Evolutionary conservation across 2,888 invertebrate genomes (phyloP).

Genomic region (Pterostichus niger): DNA sequence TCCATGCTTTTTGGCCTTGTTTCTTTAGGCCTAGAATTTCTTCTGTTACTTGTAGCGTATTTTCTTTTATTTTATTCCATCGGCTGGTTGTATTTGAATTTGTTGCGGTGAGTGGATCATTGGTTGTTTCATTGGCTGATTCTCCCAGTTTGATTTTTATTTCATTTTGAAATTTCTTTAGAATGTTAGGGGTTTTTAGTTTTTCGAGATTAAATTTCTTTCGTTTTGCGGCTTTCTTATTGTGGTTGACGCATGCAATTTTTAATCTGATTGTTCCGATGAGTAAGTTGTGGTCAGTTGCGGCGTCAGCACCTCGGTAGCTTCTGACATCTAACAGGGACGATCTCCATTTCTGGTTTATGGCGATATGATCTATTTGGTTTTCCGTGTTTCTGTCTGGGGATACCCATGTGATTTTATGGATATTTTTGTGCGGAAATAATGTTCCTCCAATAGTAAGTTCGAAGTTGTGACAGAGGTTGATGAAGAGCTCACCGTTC

Average conservation of each 20-base stretch:
- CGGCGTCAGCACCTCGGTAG: conserved; percentile 55
- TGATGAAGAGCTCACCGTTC: background rate
- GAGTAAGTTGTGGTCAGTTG: conserved; percentile 52
- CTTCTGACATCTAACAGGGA: conserved; percentile 41
- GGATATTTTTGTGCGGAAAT: background rate
- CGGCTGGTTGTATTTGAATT: conserved; percentile 29
- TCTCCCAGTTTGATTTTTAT: conserved; percentile 8
- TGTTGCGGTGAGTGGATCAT: background rate
- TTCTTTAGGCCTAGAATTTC: conserved; percentile 3
- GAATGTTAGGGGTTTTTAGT: conserved; percentile 1
- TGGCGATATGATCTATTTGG: no score
- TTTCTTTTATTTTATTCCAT: conserved; percentile 9
- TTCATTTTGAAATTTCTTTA: conserved; percentile 19
- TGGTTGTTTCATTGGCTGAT: background rate
- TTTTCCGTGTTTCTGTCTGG: no score
- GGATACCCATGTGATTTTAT: no score
- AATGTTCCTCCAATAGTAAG: conserved; percentile 24
- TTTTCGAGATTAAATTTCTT: no score
- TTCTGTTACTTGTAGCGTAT: conserved; percentile 15
- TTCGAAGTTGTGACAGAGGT: conserved; percentile 13
- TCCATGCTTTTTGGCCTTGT: conserved; percentile 1
- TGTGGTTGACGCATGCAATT: no score
- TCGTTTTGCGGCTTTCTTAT: no score
- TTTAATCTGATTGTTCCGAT: background rate
- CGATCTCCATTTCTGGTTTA: no score